phyloP scores from a whole-genome alignment of 2,888 invertebrate species.

The Aromia moschata region DNA sequence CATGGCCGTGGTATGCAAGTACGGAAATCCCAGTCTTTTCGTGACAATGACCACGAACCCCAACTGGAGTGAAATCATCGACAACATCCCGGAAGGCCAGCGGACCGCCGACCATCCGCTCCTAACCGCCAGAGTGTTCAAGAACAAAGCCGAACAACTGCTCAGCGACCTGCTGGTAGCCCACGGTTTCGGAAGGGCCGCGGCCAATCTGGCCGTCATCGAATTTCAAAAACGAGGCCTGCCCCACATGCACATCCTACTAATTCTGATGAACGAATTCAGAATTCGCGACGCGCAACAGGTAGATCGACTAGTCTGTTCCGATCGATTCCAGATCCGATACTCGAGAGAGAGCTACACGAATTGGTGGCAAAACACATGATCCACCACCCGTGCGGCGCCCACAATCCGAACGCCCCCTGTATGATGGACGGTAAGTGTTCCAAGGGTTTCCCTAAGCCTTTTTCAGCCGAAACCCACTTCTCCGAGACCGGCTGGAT shows the following conservation, averaged over 20 bases:
- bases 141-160: conserved; percentile 23
- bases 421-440: too few relatives aligned
- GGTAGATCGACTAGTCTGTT: background rate
- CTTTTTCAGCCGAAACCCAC: conserved; percentile 13
- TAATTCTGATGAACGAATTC: conserved; percentile 14
- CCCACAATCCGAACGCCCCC: conserved; percentile 3
- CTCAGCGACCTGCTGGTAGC: conserved; percentile 20
- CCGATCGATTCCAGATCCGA: conserved; percentile 8
- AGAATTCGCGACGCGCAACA: background rate
- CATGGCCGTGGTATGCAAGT: too few relatives aligned
- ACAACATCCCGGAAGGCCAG: background rate
- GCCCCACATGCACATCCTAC: conserved; percentile 27
- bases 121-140: background rate
- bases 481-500: conserved; percentile 28
- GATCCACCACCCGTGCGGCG: conserved; percentile 60
- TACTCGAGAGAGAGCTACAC: conserved; percentile 5
- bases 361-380: conserved; percentile 46
- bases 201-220: conserved; percentile 21
- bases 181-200: conserved; percentile 20
- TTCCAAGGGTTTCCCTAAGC: too few relatives aligned
- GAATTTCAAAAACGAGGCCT: conserved; percentile 31
- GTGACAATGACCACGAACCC: conserved; percentile 35
- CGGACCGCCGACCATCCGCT: conserved; percentile 20
- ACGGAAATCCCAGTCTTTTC: too few relatives aligned
- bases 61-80: background rate